These are phyloP conservation scores for Kryptolebias ocellatus DNA, from an alignment of 2,797 vertebrate genomes.

Conservation along the genomic window DNA sequence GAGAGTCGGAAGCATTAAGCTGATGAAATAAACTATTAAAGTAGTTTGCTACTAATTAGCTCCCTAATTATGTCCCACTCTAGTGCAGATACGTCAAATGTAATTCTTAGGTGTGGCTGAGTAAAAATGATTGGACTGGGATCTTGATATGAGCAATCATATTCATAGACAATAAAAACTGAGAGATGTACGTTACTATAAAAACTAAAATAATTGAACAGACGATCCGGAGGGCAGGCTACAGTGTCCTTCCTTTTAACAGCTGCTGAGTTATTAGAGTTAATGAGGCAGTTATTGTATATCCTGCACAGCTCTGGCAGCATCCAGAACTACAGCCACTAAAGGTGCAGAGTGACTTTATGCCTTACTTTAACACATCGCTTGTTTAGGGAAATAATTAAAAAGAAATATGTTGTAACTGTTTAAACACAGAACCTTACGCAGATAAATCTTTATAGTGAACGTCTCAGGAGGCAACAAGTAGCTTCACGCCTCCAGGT, in stretches of 20 bases:
- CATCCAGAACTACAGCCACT: conserved; percentile 8
- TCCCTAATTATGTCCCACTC: too few relatives aligned
- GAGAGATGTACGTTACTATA: not conserved
- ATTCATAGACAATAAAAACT: too few relatives aligned
- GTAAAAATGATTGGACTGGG: not conserved
- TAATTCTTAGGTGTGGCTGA: not conserved
- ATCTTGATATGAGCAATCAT: too few relatives aligned
- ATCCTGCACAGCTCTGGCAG: not conserved
- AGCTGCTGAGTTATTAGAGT: conserved; percentile 6
- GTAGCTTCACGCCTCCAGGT: conserved; percentile 2
- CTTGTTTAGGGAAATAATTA: conserved; percentile 2
- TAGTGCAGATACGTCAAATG: too few relatives aligned
- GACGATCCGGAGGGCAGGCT: not conserved
- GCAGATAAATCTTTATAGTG: not conserved
- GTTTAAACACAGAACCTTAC: not conserved
- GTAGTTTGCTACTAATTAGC: too few relatives aligned
- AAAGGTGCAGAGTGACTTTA: conserved; percentile 1
- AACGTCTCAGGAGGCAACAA: conserved; percentile 12
- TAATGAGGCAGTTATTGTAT: conserved; percentile 1
- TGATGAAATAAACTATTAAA: not conserved
- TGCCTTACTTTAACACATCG: not conserved
- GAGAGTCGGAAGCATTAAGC: not conserved
- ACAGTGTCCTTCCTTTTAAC: not conserved
- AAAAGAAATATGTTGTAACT: conserved; percentile 4
- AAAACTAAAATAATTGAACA: not conserved